These are phyloP conservation scores for Aphaenogaster floridana DNA, from an alignment of 1,140 invertebrate species.

Conservation along the genomic window DNA sequence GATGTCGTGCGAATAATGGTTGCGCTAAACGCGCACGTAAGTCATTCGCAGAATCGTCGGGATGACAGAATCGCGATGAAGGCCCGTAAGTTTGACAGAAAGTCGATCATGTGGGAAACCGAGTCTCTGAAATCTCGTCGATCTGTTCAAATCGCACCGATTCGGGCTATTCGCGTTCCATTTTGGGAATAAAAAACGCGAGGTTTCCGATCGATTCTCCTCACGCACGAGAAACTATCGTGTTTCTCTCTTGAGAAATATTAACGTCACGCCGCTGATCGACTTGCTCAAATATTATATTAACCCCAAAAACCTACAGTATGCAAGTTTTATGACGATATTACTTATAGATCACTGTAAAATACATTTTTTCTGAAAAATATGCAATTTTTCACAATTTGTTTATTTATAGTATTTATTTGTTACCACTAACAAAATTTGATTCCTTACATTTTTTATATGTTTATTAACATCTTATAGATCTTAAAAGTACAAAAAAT, in stretches of 20 bases:
- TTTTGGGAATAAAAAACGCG: slow-evolving; percentile 17
- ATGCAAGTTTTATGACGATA: too few species aligned
- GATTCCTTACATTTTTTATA: too few species aligned
- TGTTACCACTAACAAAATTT: too few species aligned
- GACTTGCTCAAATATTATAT: slow-evolving; percentile 32
- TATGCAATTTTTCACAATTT: too few species aligned
- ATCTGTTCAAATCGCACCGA: background rate
- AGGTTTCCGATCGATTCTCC: slow-evolving; percentile 72
- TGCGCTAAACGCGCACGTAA: slow-evolving; percentile 42
- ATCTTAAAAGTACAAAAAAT: too few species aligned
- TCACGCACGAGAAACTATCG: slow-evolving; percentile 80
- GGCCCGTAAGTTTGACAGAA: background rate
- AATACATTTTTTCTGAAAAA: too few species aligned
- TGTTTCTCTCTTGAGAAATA: slow-evolving; percentile 69
- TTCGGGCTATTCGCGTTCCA: slow-evolving; percentile 6
- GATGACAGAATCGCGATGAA: slow-evolving; percentile 27
- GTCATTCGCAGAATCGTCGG: slow-evolving; percentile 39
- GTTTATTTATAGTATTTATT: too few species aligned
- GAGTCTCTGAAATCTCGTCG: slow-evolving; percentile 38
- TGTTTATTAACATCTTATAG: too few species aligned
- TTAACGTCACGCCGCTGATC: slow-evolving; percentile 73
- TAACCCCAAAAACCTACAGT: too few species aligned
- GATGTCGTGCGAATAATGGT: slow-evolving; percentile 34
- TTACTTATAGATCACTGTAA: too few species aligned
- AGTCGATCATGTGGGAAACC: slow-evolving; percentile 54